Conservation (phyloP, 2,888 invertebrate species). For the Trachelus tabidus region DNA sequence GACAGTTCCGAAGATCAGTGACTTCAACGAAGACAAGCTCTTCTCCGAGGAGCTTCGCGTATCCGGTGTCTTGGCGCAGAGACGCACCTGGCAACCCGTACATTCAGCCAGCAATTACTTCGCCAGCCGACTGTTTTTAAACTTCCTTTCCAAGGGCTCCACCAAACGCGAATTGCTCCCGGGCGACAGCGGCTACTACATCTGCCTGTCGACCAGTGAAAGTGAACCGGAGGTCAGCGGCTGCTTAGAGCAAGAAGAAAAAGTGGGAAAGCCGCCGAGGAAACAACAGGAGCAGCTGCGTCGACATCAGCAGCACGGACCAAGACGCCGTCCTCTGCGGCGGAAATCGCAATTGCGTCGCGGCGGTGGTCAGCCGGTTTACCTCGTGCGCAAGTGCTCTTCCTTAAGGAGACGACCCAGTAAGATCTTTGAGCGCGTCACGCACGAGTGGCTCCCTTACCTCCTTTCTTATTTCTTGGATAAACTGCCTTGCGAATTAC, state of each 20-base stretch:
- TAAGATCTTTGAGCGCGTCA: constrained; percentile 41
- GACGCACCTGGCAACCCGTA: constrained; percentile 44
- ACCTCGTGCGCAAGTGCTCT: constrained; percentile 60
- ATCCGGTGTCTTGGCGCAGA: constrained; percentile 41
- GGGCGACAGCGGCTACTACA: constrained; percentile 28
- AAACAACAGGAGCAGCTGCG: constrained; percentile 2
- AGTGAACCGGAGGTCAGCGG: constrained; percentile 38
- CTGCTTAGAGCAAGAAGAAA: constrained; percentile 12
- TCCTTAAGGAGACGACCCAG: constrained; percentile 61
- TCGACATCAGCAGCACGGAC: constrained; percentile 37
- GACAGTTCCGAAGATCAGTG: constrained; percentile 56
- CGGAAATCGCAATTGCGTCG: constrained; percentile 58
- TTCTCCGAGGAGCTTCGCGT: constrained; percentile 55
- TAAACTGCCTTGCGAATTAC: background rate
- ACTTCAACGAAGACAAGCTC: constrained; percentile 63
- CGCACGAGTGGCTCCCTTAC: background rate
- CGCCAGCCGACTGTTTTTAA: constrained; percentile 57
- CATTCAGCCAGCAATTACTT: constrained; percentile 51
- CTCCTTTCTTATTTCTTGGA: background rate
- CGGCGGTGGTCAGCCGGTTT: constrained; percentile 57
- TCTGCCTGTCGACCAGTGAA: constrained; percentile 54
- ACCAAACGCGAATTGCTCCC: constrained; percentile 19
- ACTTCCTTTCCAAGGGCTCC: constrained; percentile 37
- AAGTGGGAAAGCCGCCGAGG: constrained; percentile 1
- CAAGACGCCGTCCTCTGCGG: constrained; percentile 55